Base-by-base conservation (phyloP, 2,113 vertebrate genomes). In the Ardeotis arabs region DNA sequence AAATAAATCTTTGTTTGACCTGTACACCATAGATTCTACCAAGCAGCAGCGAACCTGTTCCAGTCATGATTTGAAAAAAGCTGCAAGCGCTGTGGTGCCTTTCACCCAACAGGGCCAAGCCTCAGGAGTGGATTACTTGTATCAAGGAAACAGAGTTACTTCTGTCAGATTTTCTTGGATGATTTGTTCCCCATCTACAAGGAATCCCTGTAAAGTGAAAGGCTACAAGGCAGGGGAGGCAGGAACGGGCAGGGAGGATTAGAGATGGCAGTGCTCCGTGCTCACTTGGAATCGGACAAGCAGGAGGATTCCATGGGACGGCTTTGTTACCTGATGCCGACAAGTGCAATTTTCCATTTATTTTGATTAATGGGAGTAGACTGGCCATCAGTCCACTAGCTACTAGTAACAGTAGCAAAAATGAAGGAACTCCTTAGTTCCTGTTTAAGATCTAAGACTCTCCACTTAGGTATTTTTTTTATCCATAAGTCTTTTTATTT, bases 1-100 rank as follows among this genome's bases (percentile, higher is more conserved):
- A 99, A 99, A 95, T 99, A 97, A 97, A 64, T 25, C 9, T 67
- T 47, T 41, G 13, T 33, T 28, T 72, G 90, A 82, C 60, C 72
- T 78, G 39, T 72, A 22, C 37, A 16, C 55, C 25, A 7, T 33
- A 69, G 33, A 28, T 37, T 87, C 74, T 78, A 68, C 55, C 47
- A 21, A 7, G 8, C 70, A 64, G 84, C 53, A 56, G 49, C 67
- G 52, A 20, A 33, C 7, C 28, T 12, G 25, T 56, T 50, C 59
- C 52, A 68, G 37, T 10, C 23, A 1, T 12, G 20, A 64, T 78
- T n/a, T 74, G 82, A 39, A 67, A 64, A 90, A 72, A 87, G 55
- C 93, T 96, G 90, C 94, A 53, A 93, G 80, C 90, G 93, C 70
- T 96, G 90, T 85, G 76, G 94, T 95, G 91, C 95, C 91, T 97